Base-by-base conservation (phyloP, 2,113 vertebrate species). In the Pterocles orientalis region DNA sequence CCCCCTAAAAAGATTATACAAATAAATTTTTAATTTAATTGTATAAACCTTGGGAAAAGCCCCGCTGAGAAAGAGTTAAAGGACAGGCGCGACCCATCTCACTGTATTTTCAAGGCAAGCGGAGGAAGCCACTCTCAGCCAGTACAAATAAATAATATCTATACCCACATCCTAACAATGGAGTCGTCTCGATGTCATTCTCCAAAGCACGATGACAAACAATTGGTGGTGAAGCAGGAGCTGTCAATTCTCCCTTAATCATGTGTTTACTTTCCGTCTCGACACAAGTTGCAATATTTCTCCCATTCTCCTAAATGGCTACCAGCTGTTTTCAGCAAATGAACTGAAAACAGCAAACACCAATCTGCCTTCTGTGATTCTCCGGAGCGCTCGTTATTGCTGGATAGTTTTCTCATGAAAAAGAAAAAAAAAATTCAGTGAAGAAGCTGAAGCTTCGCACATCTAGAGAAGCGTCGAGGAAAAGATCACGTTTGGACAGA, bases 251-350 rank as follows among this genome's bases (percentile, higher is more conserved):
- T 87, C 88, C 92, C 88, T 66, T 73, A 84, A 93, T 75, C 82
- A 75, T 81, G n/a, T 87, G 91, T 94, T 90, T 73, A 57, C 78
- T 96, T 65, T 34, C 8, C 16, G 64, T 7, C 41, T 60, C 14
- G 64, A 84, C 90, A 95, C 69, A 70, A 92, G 90, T 45, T 34
- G 75, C 86, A 8, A 14, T 45, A 10, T 91, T 91, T 50, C 54
- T 70, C 77, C 51, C 81, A 57, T 87, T 87, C 78, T 48, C 69
- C 85, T 90, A 78, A 93, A 87, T 47, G 88, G 85, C 90, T 65
- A 92, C 95, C 92, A 94, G 91, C 85, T 94, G 94, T 66, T 92
- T 91, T 26, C 72, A 53, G 80, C 56, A 88, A 95, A 94, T 24
- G 90, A 84, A 66, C 33, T 43, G 72, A 84, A 57, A 29, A 36